phyloP scores from a whole-genome alignment of 2,888 invertebrate genomes.

The Lasioglossum zephyrum region DNA sequence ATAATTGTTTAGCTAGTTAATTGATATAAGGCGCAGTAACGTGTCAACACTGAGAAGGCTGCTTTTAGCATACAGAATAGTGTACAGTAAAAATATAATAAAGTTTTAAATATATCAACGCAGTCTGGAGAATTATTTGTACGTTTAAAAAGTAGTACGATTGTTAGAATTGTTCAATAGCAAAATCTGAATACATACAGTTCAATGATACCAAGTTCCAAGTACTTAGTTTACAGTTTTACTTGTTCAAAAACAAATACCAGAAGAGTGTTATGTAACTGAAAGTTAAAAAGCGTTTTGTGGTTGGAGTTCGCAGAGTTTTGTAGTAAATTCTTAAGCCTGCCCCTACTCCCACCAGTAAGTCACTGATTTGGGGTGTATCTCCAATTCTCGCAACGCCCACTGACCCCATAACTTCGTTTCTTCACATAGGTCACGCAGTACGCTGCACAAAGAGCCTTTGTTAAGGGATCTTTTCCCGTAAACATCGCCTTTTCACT shows the following conservation, averaged over 20 bases:
- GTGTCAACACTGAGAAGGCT: neutral
- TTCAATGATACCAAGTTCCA: neutral
- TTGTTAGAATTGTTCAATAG: neutral
- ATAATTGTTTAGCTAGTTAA: no score
- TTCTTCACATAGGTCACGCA: neutral
- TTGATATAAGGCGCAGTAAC: no score
- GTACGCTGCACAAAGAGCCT: neutral
- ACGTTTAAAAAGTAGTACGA: no score
- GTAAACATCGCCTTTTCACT: neutral
- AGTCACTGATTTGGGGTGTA: neutral
- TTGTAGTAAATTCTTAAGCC: neutral
- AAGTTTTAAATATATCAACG: neutral
- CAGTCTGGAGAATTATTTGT: neutral
- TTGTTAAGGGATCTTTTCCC: neutral
- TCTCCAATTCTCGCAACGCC: neutral
- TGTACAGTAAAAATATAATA: neutral
- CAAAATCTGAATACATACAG: neutral
- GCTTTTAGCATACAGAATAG: neutral
- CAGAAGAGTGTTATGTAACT: neutral
- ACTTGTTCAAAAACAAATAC: neutral
- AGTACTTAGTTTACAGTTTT: neutral
- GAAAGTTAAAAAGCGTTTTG: neutral
- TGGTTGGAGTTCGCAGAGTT: neutral
- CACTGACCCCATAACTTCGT: neutral
- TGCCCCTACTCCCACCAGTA: neutral